Conservation (phyloP, 2,888 invertebrate species). For the Silvanus unidentatus region DNA sequence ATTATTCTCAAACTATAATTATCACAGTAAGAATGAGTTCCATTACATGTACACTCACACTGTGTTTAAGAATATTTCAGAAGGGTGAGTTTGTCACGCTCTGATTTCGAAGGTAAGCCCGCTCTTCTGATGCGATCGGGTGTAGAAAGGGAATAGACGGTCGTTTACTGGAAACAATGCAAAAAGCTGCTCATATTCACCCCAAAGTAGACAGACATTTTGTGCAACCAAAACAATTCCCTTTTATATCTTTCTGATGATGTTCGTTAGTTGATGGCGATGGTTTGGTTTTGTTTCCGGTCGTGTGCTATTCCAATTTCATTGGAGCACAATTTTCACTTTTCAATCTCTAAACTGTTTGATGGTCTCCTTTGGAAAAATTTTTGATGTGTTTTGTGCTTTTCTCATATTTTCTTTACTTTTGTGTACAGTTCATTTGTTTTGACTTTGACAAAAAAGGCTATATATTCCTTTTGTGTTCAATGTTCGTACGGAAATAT, state of each 20-base stretch:
- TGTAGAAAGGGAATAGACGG: no score
- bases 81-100: background rate
- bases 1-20: slow-evolving; percentile 32
- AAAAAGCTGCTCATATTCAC: slow-evolving; percentile 10
- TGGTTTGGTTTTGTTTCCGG: slow-evolving; percentile 1
- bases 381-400: no score
- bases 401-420: no score
- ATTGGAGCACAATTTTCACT: background rate
- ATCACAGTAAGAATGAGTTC: slow-evolving; percentile 21
- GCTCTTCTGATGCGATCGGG: background rate
- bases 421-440: no score
- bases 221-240: background rate
- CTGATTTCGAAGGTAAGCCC: background rate
- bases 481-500: no score
- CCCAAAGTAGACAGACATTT: slow-evolving; percentile 7
- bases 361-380: background rate
- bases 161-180: slow-evolving; percentile 4
- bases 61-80: background rate
- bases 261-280: slow-evolving; percentile 1
- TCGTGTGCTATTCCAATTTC: background rate
- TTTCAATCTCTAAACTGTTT: slow-evolving; percentile 2
- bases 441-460: no score
- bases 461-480: no score
- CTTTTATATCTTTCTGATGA: background rate
- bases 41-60: slow-evolving; percentile 1